Evolutionary conservation across 1,140 invertebrate species (phyloP).

Genomic region (Elymnias hypermnestra): DNA sequence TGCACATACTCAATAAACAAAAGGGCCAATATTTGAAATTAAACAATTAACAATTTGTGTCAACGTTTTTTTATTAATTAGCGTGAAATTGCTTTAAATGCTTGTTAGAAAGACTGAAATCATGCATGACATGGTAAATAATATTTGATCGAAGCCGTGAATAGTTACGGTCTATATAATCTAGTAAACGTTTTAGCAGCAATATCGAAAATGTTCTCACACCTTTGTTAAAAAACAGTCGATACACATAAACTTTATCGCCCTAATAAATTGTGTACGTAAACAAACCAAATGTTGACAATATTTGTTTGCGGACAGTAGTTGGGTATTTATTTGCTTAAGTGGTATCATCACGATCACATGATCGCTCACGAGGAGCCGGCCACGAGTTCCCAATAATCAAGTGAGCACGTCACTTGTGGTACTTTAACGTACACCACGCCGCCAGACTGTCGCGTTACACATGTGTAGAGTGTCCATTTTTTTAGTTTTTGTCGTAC

Average conservation of each 20-base stretch:
- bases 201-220: conserved; percentile 4
- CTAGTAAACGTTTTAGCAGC: neutral
- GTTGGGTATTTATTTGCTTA: conserved; percentile 61
- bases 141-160: neutral
- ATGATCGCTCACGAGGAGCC: conserved; percentile 63
- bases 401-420: conserved; percentile 29
- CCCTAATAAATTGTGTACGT: conserved; percentile 19
- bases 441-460: conserved; percentile 33
- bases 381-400: conserved; percentile 60
- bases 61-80: too few relatives aligned
- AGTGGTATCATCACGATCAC: conserved; percentile 70
- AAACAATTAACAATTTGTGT: too few relatives aligned
- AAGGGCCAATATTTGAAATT: too few relatives aligned
- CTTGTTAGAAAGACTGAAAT: too few relatives aligned
- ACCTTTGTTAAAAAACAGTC: conserved; percentile 1
- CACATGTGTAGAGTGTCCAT: conserved; percentile 22
- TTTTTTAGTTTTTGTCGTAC: neutral
- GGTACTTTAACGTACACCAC: conserved; percentile 31
- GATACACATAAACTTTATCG: conserved; percentile 7
- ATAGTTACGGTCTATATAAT: neutral
- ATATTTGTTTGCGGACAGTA: conserved; percentile 35
- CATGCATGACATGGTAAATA: too few relatives aligned
- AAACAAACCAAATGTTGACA: conserved; percentile 40
- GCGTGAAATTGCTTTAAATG: too few relatives aligned
- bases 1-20: too few relatives aligned